Evolutionary conservation across 2,888 invertebrate genomes (phyloP), one percentile per base, ranked within the genome.

Genomic region (Hybos culiciformis): DNA sequence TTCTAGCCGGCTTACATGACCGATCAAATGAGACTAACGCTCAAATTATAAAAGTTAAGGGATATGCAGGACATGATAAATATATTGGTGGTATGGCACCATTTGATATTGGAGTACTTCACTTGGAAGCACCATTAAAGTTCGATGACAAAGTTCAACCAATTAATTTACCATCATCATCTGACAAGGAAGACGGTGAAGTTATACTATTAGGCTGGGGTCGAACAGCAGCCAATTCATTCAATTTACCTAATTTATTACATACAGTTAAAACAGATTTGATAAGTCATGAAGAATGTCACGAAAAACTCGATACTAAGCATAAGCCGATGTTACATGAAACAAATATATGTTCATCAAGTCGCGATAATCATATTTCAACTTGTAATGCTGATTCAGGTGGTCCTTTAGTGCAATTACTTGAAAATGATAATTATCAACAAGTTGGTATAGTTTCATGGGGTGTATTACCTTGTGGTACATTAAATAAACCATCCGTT

Each of bases 91-190:
- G 60, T 3, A 62, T 67, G 31, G 66, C 63, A 3, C 66, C 66
- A 47, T 62, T 74, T 48, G 76, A 77, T 53, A 69, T 77, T 39
- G 75, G 71, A 18, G 51, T 76, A 12, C 53, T 76, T 39, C 51
- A 53, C 34, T 33, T 61, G 29, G 45, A 45, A 0, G 31, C 47
- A 9, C 47, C 58, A 11, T 59, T 66, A 33, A 42, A 59, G 33
- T 54, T 64, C 18, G 58, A 53, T 20, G 54, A 54, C 26, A 18
- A 44, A 5, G 31, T 44, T 8, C 12, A 32, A 15, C 34, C 38
- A 39, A 36, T 45, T 24, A 17, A 5, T n/a, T 12, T 45, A 41
- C 49, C 49, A 37, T 37, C 36, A 8, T 18, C 36, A 15, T 39
- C 42, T 2, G 29, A 8, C 4, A n/a, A n/a, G n/a, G 48, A 42